These are phyloP conservation scores for Bothrops jararaca DNA, from an alignment of 2,113 vertebrate species.

Conservation along the genomic window DNA sequence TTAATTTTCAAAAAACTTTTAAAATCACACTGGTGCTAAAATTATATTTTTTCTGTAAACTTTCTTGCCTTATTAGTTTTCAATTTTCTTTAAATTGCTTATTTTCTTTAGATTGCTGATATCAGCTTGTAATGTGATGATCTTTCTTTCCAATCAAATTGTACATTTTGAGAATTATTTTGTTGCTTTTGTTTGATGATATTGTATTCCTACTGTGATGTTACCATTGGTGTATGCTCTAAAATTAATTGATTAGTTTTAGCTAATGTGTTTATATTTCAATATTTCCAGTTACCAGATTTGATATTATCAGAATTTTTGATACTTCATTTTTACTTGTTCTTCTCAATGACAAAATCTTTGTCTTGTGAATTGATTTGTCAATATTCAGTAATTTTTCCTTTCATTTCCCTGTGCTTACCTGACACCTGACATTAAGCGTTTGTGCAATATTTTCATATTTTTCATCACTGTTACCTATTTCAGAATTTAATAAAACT, in stretches of 20 bases:
- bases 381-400: background rate
- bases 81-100: background rate
- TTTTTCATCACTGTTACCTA: background rate
- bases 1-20: background rate
- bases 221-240: background rate
- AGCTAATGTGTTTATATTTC: background rate
- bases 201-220: background rate
- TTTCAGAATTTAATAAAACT: background rate
- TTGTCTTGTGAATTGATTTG: background rate
- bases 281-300: background rate
- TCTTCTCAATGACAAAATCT: background rate
- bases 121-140: background rate
- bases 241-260: background rate
- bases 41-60: background rate
- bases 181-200: background rate
- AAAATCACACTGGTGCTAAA: background rate
- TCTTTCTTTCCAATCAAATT: background rate
- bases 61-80: background rate
- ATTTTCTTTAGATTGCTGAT: too few relatives aligned
- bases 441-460: background rate
- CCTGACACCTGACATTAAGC: background rate
- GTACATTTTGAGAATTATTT: background rate
- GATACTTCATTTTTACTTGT: background rate
- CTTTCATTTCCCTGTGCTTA: background rate
- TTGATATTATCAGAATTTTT: background rate